These are phyloP conservation scores for Chloroclystis v-ata DNA, from an alignment of 2,888 invertebrate genomes.

Conservation along the genomic window DNA sequence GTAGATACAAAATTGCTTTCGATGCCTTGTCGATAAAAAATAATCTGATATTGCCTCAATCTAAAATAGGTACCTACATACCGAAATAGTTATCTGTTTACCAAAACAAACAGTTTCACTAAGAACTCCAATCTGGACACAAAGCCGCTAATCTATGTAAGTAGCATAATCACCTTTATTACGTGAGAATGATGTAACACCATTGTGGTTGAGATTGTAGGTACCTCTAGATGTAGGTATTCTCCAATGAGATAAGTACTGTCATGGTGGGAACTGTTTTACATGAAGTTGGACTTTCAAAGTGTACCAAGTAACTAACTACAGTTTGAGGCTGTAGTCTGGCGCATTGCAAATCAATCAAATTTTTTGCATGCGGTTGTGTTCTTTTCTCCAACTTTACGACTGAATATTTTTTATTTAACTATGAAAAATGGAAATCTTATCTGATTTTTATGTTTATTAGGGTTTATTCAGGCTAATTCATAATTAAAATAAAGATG, in stretches of 20 bases:
- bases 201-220: constrained; percentile 58
- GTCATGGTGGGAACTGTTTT: constrained; percentile 57
- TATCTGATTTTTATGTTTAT: too few relatives aligned
- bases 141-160: constrained; percentile 22
- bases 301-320: constrained; percentile 17
- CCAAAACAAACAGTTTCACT: neutral
- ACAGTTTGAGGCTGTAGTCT: neutral
- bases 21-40: too few relatives aligned
- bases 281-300: constrained; percentile 48
- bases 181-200: constrained; percentile 25
- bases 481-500: too few relatives aligned
- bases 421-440: too few relatives aligned
- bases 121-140: constrained; percentile 1
- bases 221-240: constrained; percentile 34
- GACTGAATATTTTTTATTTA: too few relatives aligned
- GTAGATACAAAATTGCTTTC: too few relatives aligned
- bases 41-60: too few relatives aligned
- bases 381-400: too few relatives aligned
- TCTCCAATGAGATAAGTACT: constrained; percentile 63
- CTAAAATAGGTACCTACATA: too few relatives aligned
- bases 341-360: too few relatives aligned
- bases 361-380: neutral
- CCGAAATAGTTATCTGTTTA: too few relatives aligned
- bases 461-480: too few relatives aligned
- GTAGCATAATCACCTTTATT: constrained; percentile 24